These are phyloP conservation scores for Ptychadena robeensis DNA, from an alignment of 2,797 vertebrate genomes.

Conservation along the genomic window DNA sequence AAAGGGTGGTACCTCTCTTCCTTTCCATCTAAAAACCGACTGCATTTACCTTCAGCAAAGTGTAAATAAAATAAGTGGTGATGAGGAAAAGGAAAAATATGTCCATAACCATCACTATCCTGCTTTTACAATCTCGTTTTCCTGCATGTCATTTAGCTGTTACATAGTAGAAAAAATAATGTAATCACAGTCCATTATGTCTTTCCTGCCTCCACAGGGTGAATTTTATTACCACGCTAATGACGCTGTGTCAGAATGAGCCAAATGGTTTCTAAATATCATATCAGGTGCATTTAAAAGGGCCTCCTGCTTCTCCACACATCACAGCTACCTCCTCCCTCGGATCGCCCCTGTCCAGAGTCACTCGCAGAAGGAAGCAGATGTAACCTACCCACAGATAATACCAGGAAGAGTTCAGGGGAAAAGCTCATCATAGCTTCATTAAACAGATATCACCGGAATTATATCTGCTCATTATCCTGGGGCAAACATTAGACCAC, in stretches of 20 bases:
- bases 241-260: slow-evolving; percentile 41
- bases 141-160: slow-evolving; percentile 40
- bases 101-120: slow-evolving; percentile 7
- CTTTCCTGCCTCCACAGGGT: slow-evolving; percentile 40
- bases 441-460: slow-evolving; percentile 19
- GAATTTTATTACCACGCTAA: slow-evolving; percentile 49
- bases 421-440: slow-evolving; percentile 24
- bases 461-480: slow-evolving; percentile 33
- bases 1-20: background rate
- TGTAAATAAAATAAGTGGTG: slow-evolving; percentile 1
- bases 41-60: background rate
- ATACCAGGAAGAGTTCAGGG: slow-evolving; percentile 10
- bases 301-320: slow-evolving; percentile 26
- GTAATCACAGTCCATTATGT: slow-evolving; percentile 54
- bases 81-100: slow-evolving; percentile 5
- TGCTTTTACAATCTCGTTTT: slow-evolving; percentile 10
- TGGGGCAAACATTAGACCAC: slow-evolving; percentile 39
- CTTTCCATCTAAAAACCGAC: background rate
- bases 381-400: slow-evolving; percentile 4
- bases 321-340: slow-evolving; percentile 12
- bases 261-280: slow-evolving; percentile 58
- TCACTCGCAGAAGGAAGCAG: slow-evolving; percentile 29
- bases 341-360: slow-evolving; percentile 2
- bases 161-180: slow-evolving; percentile 53
- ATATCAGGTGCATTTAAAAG: slow-evolving; percentile 57